Evolutionary conservation across 2,888 invertebrate genomes (phyloP).

Genomic region (Napeogenes sylphis): DNA sequence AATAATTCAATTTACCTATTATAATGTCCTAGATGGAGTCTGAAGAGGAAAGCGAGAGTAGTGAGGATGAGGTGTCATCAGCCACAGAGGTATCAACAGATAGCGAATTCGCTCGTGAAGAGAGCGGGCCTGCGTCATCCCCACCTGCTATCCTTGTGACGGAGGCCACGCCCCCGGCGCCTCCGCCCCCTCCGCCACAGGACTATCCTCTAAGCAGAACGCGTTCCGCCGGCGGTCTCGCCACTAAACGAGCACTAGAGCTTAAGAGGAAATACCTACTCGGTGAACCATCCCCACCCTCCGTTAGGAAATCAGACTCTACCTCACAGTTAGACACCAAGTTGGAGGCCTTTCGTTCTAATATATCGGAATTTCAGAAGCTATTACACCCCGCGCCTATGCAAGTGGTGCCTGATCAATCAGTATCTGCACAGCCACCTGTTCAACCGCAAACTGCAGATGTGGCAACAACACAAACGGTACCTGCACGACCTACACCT

Average conservation of each 20-base stretch:
- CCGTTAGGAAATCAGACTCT: constrained; percentile 88
- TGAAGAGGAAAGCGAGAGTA: constrained; percentile 79
- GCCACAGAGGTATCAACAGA: constrained; percentile 95
- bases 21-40: constrained; percentile 63
- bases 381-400: constrained; percentile 86
- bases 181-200: constrained; percentile 79
- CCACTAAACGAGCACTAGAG: constrained; percentile 91
- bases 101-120: constrained; percentile 93
- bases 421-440: neutral
- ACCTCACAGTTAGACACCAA: constrained; percentile 90
- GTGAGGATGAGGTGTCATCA: constrained; percentile 87
- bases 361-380: constrained; percentile 93
- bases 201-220: constrained; percentile 89
- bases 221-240: constrained; percentile 91
- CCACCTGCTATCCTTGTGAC: constrained; percentile 87
- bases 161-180: constrained; percentile 88
- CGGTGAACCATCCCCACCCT: constrained; percentile 83
- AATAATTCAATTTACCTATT: neutral
- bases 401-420: constrained; percentile 17
- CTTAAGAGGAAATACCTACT: constrained; percentile 90
- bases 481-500: too few relatives aligned
- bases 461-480: neutral
- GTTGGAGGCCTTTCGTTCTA: constrained; percentile 89
- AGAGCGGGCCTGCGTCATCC: constrained; percentile 82
- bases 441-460: neutral